Conservation (phyloP, 2,797 vertebrate genomes). For the Heterohyrax brucei region DNA sequence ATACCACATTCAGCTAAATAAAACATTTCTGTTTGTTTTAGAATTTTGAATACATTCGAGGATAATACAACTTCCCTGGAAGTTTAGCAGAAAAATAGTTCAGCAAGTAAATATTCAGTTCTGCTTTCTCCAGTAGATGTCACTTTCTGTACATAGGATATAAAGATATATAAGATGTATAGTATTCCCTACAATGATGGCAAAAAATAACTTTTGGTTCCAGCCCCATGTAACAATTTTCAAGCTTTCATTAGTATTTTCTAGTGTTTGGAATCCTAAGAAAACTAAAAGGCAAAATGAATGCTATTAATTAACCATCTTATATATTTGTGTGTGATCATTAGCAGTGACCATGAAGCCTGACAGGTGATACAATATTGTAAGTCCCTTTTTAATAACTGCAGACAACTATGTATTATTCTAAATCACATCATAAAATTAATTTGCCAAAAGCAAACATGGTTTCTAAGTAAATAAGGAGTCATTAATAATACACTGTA, state of each 20-base stretch:
- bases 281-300: slow-evolving; percentile 65
- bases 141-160: slow-evolving; percentile 93
- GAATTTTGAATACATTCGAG: slow-evolving; percentile 62
- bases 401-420: slow-evolving; percentile 55
- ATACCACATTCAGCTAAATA: slow-evolving; percentile 61
- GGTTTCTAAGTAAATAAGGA: slow-evolving; percentile 66
- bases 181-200: slow-evolving; percentile 81
- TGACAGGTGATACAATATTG: not conserved
- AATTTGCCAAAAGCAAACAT: slow-evolving; percentile 64
- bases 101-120: slow-evolving; percentile 89
- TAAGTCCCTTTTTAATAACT: slow-evolving; percentile 49
- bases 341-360: slow-evolving; percentile 8
- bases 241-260: slow-evolving; percentile 70
- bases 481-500: slow-evolving; percentile 56
- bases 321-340: slow-evolving; percentile 36
- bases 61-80: slow-evolving; percentile 70
- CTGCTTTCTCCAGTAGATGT: slow-evolving; percentile 93
- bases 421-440: slow-evolving; percentile 70
- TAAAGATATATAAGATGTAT: slow-evolving; percentile 86
- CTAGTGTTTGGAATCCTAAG: slow-evolving; percentile 68
- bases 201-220: slow-evolving; percentile 85
- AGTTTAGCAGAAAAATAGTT: slow-evolving; percentile 85
- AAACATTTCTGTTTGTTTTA: slow-evolving; percentile 76
- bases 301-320: slow-evolving; percentile 64
- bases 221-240: slow-evolving; percentile 72